phyloP scores from a whole-genome alignment of 2,888 invertebrate species.

The Diarsia dahlii region DNA sequence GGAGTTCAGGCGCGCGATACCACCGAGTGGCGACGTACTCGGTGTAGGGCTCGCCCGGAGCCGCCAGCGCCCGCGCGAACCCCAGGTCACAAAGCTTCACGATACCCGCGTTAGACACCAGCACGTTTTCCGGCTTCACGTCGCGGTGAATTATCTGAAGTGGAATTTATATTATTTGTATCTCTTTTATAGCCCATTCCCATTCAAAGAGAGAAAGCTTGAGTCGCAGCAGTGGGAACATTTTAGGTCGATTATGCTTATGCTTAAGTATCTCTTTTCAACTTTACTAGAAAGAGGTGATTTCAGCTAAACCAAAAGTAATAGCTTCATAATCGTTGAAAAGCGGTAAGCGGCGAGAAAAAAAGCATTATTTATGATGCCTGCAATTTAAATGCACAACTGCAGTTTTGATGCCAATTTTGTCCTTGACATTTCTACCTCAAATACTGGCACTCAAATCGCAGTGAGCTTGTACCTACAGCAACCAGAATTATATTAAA shows the following conservation, averaged over 20 bases:
- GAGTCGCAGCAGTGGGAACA: too few species aligned
- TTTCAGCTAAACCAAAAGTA: neutral
- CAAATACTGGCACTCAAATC: neutral
- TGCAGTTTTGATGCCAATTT: neutral
- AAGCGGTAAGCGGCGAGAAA: neutral
- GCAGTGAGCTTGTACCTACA: neutral
- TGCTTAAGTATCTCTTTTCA: too few species aligned
- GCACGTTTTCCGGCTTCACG: conserved; percentile 97
- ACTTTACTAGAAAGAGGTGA: neutral
- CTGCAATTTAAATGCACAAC: neutral
- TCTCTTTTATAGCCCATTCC: too few species aligned
- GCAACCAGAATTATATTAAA: neutral
- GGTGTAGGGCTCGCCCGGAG: conserved; percentile 95
- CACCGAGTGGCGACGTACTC: conserved; percentile 97
- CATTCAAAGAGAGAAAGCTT: too few species aligned
- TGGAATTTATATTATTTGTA: too few species aligned
- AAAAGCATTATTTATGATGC: neutral
- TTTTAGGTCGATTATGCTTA: too few species aligned
- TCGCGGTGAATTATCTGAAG: conserved; percentile 96
- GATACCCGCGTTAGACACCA: conserved; percentile 95
- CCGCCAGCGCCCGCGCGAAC: conserved; percentile 94
- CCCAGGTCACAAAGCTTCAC: conserved; percentile 98
- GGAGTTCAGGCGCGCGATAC: conserved; percentile 96
- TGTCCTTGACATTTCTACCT: neutral
- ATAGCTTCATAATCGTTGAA: neutral